Base-by-base conservation (phyloP, 2,888 invertebrate species). In the Eupithecia subumbrata region DNA sequence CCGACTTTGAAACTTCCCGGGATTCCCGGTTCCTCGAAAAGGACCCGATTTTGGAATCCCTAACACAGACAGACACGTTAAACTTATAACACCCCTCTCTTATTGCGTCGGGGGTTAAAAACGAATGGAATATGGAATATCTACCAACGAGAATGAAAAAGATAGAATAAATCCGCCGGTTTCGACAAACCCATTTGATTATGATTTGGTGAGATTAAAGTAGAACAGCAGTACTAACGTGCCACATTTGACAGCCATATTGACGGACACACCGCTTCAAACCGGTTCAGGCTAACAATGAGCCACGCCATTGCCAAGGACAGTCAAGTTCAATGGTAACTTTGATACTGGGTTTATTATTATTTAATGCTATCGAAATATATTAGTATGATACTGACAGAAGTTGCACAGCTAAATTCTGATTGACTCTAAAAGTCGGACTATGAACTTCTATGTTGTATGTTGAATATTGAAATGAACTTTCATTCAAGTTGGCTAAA, bases 251-350 rank as follows among this genome's bases (percentile, higher is more conserved):
- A 67, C 66, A 67, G 66, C 40, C 66, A 67, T 40, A 67, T 40
- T 67, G 66, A 67, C 66, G 37, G 66, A 40, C 66, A 37, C n/a
- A n/a, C 66, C 66, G 37, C 37, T 40, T 67, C 5, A 7, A 67
- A 67, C 66, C 66, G 66, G 66, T 67, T 67, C 5, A 34, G 60
- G 18, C 64, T 40, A 67, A 40, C 66, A 67, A 67, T 67, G 66
- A 37, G 37, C 66, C 14, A 52, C 74, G 60, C 72, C 76, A 80
- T 79, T 76, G 76, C 64, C 76, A 80, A 81, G 81, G 81, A 76
- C 80, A 80, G 66, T 69, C 75, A 76, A 71, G 77, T 76, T 74
- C 72, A 69, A 66, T 70, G 45, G 69, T 18, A 60, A 52, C 60
- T 67, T 30, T 71, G 71, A 67, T 72, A 63, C 66, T 37, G 66